Evolutionary conservation across 2,113 vertebrate species (phyloP), one percentile per base, ranked within the genome.

Genomic region (Spermophilus dauricus): DNA sequence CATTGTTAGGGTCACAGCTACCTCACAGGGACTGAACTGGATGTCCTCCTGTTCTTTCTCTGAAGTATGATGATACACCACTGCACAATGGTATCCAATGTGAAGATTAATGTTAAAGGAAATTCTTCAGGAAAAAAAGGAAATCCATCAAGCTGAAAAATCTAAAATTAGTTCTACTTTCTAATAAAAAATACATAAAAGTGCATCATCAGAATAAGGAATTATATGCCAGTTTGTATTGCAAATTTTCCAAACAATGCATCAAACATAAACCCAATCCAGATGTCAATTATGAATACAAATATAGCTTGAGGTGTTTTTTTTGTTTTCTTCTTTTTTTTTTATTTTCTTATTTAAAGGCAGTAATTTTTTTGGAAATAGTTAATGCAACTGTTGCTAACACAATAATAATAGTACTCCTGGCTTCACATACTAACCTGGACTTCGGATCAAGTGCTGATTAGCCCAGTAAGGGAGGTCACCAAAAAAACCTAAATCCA

Each of bases 101-200:
- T 97, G 95, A 96, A 98, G 86, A 98, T 89, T 97, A 97, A 98
- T 94, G 97, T 69, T 95, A 98, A 98, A 99, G 97, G 98, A 96
- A 96, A 92, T 73, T 95, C 85, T 97, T 98, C 97, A 95, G 97
- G 97, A 98, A 98, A 98, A 98, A 99, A 97, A 39, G 75, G 97
- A 98, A 97, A 98, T 94, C 90, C 93, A 97, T 98, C 98, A 98
- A 98, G 98, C 97, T 97, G 97, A 98, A 98, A 58, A 98, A 98
- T 98, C 98, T 99, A 98, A 99, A 99, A 99, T 99, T 98, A 98
- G 98, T 99, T 98, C 98, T 98, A 99, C 89, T 98, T 96, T 97
- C 98, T 98, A 98, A 99, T 99, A 98, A 98, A 99, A 98, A 98
- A 98, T 98, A 99, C 98, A 98, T 99, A 99, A 99, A 99, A 99